These are phyloP conservation scores for Mechanitis mazaeus DNA, from an alignment of 2,888 invertebrate species.

Conservation along the genomic window DNA sequence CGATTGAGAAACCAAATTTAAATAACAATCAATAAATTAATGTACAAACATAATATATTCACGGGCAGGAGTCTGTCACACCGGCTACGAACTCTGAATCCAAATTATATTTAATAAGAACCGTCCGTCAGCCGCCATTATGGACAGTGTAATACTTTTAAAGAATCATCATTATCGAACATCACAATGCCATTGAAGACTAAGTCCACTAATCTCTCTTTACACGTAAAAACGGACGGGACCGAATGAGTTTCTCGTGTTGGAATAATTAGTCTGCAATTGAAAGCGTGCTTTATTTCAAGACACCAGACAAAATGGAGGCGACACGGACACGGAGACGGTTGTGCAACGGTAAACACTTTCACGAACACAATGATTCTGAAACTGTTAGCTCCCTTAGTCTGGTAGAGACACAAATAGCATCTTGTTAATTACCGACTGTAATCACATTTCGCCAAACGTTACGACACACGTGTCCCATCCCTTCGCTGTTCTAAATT, in stretches of 20 bases:
- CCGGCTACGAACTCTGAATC: constrained; percentile 66
- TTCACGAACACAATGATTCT: constrained; percentile 70
- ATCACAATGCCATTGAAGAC: constrained; percentile 69
- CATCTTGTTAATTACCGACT: constrained; percentile 70
- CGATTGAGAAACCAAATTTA: constrained; percentile 75
- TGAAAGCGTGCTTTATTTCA: constrained; percentile 75
- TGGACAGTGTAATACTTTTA: constrained; percentile 67
- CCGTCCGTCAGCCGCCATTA: constrained; percentile 61
- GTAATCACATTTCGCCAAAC: constrained; percentile 77
- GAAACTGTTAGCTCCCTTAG: constrained; percentile 42
- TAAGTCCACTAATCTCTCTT: constrained; percentile 73
- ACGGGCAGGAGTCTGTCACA: constrained; percentile 63
- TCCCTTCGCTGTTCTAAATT: constrained; percentile 75
- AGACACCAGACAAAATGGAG: constrained; percentile 67
- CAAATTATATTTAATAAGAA: constrained; percentile 72
- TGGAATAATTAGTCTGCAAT: constrained; percentile 76
- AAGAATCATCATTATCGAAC: constrained; percentile 70
- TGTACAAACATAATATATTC: constrained; percentile 71
- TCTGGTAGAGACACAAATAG: constrained; percentile 58
- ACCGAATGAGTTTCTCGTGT: constrained; percentile 74
- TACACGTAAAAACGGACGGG: constrained; percentile 69
- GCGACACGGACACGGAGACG: constrained; percentile 43
- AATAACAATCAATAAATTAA: constrained; percentile 78
- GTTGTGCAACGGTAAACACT: constrained; percentile 73
- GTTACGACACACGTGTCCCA: constrained; percentile 75